Conservation (phyloP, 2,113 vertebrate genomes). For the Lonchura striata region DNA sequence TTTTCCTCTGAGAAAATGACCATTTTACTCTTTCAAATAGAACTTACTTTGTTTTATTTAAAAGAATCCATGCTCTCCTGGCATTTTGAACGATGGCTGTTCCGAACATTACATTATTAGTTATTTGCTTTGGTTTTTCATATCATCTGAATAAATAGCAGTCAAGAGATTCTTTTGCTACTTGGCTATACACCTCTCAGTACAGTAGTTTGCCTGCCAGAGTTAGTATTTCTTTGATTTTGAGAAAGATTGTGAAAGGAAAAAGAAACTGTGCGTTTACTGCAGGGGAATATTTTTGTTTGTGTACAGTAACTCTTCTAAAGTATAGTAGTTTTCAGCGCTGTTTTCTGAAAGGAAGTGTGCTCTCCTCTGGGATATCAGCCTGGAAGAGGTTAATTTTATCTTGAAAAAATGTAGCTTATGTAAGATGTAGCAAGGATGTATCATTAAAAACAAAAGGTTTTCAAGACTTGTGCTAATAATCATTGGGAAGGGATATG, state of each 20-base stretch:
- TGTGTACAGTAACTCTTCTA: background rate
- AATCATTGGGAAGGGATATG: background rate
- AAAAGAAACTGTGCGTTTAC: background rate
- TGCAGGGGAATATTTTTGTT: background rate
- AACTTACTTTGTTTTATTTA: background rate
- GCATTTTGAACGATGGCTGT: background rate
- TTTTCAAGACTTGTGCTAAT: background rate
- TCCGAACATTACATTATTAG: background rate
- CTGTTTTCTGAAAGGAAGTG: background rate
- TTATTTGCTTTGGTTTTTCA: constrained; percentile 16
- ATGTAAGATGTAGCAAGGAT: background rate
- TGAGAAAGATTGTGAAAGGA: background rate
- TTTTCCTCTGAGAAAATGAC: background rate
- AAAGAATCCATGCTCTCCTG: background rate
- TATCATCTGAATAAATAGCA: background rate
- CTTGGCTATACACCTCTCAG: background rate
- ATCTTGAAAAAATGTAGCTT: background rate
- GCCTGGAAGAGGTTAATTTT: background rate
- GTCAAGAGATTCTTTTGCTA: background rate
- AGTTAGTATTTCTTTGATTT: background rate
- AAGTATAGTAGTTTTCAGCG: background rate
- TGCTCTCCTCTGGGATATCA: background rate
- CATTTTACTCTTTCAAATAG: background rate
- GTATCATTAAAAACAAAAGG: background rate
- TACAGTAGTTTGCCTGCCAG: background rate